Conservation (phyloP, 1,140 invertebrate genomes). For the Eupeodes corollae region DNA sequence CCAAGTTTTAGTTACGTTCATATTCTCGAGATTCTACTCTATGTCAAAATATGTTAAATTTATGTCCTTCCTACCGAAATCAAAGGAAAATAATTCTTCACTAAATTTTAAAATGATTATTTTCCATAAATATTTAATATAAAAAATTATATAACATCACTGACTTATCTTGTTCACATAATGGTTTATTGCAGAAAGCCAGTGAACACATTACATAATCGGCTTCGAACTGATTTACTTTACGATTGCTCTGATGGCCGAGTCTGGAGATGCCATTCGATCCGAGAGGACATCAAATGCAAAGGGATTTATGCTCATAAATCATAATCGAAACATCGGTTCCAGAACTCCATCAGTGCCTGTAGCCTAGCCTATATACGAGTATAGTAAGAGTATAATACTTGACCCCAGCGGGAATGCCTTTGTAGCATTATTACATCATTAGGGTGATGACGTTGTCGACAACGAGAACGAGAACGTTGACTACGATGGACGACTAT, state of each 20-base stretch:
- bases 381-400: constrained; percentile 6
- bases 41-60: too few relatives aligned
- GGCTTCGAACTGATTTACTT: not conserved
- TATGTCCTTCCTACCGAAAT: too few relatives aligned
- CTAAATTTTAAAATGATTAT: too few relatives aligned
- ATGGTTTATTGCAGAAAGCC: not conserved
- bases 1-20: too few relatives aligned
- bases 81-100: too few relatives aligned
- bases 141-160: not conserved
- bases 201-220: not conserved
- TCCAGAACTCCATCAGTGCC: constrained; percentile 17
- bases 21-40: too few relatives aligned
- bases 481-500: not conserved
- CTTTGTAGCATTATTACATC: constrained; percentile 1
- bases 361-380: too few relatives aligned
- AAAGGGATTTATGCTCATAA: constrained; percentile 18
- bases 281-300: constrained; percentile 11
- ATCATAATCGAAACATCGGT: constrained; percentile 38
- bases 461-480: constrained; percentile 3
- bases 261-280: constrained; percentile 1
- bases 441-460: constrained; percentile 17
- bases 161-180: not conserved
- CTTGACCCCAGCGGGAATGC: constrained; percentile 24
- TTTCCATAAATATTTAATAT: too few relatives aligned
- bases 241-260: not conserved